These are phyloP conservation scores for Callimorpha dominula DNA, from an alignment of 2,888 invertebrate species.

Conservation along the genomic window DNA sequence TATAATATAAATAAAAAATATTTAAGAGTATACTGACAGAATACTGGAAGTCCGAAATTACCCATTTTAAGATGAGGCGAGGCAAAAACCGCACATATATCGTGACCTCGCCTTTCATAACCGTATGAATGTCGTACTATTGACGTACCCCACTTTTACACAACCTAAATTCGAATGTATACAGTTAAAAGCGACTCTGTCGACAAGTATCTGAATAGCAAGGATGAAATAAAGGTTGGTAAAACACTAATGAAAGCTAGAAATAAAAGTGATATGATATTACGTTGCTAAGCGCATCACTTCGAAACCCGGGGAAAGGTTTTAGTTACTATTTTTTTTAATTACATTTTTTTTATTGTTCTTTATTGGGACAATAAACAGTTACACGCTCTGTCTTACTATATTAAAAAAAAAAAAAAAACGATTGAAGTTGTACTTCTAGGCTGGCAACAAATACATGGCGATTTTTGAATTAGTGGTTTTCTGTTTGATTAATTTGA, in stretches of 20 bases:
- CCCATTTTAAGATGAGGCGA: not conserved
- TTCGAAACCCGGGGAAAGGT: too few species aligned
- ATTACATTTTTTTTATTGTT: too few species aligned
- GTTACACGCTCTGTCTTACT: too few species aligned
- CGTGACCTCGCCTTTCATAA: slow-evolving; percentile 7
- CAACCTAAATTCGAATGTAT: not conserved
- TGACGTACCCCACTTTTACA: slow-evolving; percentile 32
- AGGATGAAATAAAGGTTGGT: not conserved
- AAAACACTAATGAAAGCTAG: not conserved
- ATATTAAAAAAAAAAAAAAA: too few species aligned
- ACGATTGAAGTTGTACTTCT: too few species aligned
- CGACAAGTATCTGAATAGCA: not conserved
- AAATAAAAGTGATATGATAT: not conserved
- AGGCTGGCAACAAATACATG: too few species aligned
- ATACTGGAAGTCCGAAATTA: not conserved
- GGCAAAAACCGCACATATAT: not conserved
- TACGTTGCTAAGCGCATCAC: too few species aligned
- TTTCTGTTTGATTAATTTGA: too few species aligned
- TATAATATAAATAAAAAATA: too few species aligned
- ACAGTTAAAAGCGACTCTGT: not conserved
- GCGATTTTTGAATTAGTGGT: too few species aligned
- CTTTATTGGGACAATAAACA: too few species aligned
- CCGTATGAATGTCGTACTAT: slow-evolving; percentile 21
- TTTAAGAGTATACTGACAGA: not conserved
- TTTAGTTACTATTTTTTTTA: too few species aligned